phyloP scores from a whole-genome alignment of 2,113 vertebrate genomes.

The Eulacestoma nigropectus region DNA sequence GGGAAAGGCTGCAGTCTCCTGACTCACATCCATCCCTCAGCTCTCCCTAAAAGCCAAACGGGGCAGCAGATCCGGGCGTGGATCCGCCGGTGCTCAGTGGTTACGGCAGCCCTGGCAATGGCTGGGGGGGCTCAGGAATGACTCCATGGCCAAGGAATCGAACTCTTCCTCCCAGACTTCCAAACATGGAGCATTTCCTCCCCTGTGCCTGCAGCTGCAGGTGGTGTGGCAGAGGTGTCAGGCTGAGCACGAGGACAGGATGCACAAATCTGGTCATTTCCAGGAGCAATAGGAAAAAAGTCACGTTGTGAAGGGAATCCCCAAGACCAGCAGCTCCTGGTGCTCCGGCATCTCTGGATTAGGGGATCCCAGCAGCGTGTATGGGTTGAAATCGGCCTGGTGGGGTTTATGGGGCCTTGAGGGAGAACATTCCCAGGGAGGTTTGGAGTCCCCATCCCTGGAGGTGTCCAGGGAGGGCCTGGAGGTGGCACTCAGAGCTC shows the following conservation, averaged over 20 bases:
- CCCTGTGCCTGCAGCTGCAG: rapidly evolving
- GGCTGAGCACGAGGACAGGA: background rate
- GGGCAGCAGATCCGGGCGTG: rapidly evolving
- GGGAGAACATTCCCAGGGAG: background rate
- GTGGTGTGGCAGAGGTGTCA: background rate
- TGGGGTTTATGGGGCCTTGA: background rate
- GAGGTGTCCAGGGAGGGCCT: background rate
- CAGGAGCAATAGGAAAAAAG: background rate
- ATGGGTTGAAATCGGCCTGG: rapidly evolving
- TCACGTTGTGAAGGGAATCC: rapidly evolving
- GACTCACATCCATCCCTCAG: no score
- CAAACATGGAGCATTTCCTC: rapidly evolving
- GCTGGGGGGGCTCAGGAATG: background rate
- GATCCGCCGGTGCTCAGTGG: background rate
- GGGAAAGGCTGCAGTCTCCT: background rate
- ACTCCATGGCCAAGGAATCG: background rate
- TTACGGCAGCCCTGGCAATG: background rate
- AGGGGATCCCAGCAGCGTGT: rapidly evolving
- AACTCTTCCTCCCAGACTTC: background rate
- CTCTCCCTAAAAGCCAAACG: background rate
- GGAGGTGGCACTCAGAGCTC: rapidly evolving
- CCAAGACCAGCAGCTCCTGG: background rate
- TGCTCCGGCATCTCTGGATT: background rate
- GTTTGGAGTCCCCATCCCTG: background rate
- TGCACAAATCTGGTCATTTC: background rate